Evolutionary conservation across 2,888 invertebrate genomes (phyloP).

Genomic region (Drosophila vallismaia): DNA sequence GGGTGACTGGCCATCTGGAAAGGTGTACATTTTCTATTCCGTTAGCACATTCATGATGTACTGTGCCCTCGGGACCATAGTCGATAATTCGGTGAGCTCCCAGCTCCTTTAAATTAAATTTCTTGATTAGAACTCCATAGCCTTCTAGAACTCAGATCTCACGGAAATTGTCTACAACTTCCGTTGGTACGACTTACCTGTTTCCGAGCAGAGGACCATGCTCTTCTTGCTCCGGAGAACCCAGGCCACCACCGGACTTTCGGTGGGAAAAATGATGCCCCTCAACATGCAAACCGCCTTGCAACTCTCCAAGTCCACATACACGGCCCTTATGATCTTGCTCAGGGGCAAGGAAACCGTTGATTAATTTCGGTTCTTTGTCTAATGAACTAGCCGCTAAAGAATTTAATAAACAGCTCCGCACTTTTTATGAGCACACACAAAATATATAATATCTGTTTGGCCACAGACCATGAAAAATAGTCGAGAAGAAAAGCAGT

Average conservation of each 20-base stretch:
- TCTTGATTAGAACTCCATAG: not conserved
- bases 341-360: conserved; percentile 15
- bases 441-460: conserved; percentile 48
- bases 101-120: not conserved
- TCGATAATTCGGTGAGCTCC: not conserved
- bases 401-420: conserved; percentile 69
- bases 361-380: conserved; percentile 77
- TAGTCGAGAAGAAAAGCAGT: conserved; percentile 32
- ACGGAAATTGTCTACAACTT: not conserved
- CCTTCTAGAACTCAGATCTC: not conserved
- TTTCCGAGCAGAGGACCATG: not conserved
- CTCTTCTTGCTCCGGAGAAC: not conserved
- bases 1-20: not conserved
- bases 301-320: conserved; percentile 46
- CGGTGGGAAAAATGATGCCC: conserved; percentile 9
- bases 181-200: not conserved
- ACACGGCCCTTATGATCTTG: conserved; percentile 52
- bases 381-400: conserved; percentile 71
- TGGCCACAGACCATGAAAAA: conserved; percentile 56
- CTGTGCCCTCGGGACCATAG: conserved; percentile 1
- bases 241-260: not conserved
- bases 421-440: conserved; percentile 63
- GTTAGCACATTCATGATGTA: not conserved
- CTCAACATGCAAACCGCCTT: conserved; percentile 16
- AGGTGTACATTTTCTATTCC: not conserved